Base-by-base conservation (phyloP, 2,113 vertebrate genomes). In the Perccottus glenii region DNA sequence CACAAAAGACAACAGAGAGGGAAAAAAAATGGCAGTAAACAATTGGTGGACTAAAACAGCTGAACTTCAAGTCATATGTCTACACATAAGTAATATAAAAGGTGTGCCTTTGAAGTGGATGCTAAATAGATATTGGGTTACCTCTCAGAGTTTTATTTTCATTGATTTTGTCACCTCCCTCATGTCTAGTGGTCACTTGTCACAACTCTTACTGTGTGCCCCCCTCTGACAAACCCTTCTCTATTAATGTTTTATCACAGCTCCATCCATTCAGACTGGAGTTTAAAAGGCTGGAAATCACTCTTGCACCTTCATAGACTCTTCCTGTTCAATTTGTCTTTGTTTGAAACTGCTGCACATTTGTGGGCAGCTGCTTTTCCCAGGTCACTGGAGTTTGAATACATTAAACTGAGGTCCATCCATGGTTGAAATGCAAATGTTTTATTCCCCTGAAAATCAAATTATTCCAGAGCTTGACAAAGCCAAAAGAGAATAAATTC, bases 341-440 rank as follows among this genome's bases (percentile, higher is more conserved):
- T 82, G 75, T 75, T 66, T 81, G 84, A 78, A 82, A 69, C 66
- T 42, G 6, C 67, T 87, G 69, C 78, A 67, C 77, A 83, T 80
- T 86, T 68, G 58, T 73, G 60, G 80, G 78, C 53, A 3, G 53
- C 64, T 69, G 53, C 66, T 78, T 64, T 40, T 75, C 59, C 64
- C 79, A 80, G 63, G 78, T 81, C 81, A 77, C 67, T 58, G 65
- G 63, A 80, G 57, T 64, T 67, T 72, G 75, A 86, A 86, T 81
- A 77, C 67, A 85, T 86, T 84, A 65, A 70, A 72, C 60, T 12
- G 35, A 67, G 63, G 78, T 81, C 68, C 38, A 11, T 43, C 38
- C 67, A 60, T 58, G 79, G 73, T 72, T 71, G 67, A 87, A 83
- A 86, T 85, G 77, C 81, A 82, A 79, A 83, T 82, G 68, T 62